Evolutionary conservation across 2,888 invertebrate species (phyloP), one percentile per base, ranked within the genome.

Genomic region (Cecidostiba fungosa): DNA sequence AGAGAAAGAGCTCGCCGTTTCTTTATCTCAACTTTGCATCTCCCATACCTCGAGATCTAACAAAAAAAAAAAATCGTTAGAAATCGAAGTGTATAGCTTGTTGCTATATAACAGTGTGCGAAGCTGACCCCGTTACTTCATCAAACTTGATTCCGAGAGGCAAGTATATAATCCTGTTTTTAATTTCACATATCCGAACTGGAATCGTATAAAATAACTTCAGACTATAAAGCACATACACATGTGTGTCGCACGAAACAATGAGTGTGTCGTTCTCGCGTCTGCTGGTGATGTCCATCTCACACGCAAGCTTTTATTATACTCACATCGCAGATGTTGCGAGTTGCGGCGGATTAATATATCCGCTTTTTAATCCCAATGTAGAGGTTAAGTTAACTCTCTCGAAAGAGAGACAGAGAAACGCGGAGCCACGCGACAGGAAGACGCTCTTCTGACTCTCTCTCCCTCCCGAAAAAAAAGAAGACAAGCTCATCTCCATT

Each of bases 351-450:
- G 92, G 93, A 93, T 93, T 92, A 92, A 92, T 93, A 92, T 93
- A 93, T 93, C 92, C 92, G 92, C 92, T 92, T 92, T 92, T 92
- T 92, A 92, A 92, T 92, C 92, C 92, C 92, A 92, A 92, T 93
- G 92, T 91, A 92, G 91, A 92, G 92, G 92, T 92, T 92, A 92
- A 93, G 90, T 92, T 89, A 82, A 70, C 89, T 89, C 54, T 89
- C 89, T 90, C 91, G 92, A 91, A 92, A 92, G 92, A 91, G 59
- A 92, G 92, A 90, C 89, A 87, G 89, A 92, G 91, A 92, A 90
- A 89, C 88, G 88, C 87, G 86, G 89, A 90, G 93, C 92, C 93
- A 93, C 93, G 93, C 93, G 93, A 93, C 93, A 92, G 92, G 92
- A 93, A 92, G 91, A 90, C 90, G 88, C 90, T 91, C 89, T 90